Base-by-base conservation (phyloP, 2,888 invertebrate species). In the Nematopogon swammerdamellus region DNA sequence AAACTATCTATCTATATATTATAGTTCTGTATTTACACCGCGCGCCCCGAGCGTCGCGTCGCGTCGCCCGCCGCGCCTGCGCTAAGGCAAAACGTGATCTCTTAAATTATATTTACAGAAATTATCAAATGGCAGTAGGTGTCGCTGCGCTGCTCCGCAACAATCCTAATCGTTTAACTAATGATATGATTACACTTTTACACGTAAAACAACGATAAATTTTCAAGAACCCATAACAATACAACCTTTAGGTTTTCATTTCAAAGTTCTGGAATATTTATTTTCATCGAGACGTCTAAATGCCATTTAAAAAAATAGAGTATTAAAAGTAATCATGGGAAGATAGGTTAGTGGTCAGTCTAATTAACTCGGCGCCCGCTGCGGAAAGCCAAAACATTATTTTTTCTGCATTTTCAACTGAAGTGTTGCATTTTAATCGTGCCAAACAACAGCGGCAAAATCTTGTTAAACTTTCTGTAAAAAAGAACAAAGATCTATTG, bases 11-110 rank as follows among this genome's bases (percentile, higher is more conserved):
- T 68, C 63, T 63, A 65, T 67, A 70, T 70, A 72, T 71, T 70
- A 72, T 69, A 67, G 68, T 72, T 72, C 68, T 68, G 65, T 75
- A 75, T 76, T 70, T 75, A 77, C 74, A 76, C 59, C 70, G 63
- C n/a, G 65, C 63, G 61, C 67, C 59, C 64, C 4, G 17, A 11
- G 59, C 55, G 54, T 70, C 70, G 19, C 19, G 19, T 14, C 19
- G 45, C 45, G 18, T 20, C 14, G 20, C 3, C 71, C 71, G 63
- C 65, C 63, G 61, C 66, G 59, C 64, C 16, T 19, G 17, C 59
- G 55, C 55, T 70, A 70, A 72, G 70, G 70, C 72, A 69, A 63
- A 63, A n/a, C n/a, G n/a, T n/a, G n/a, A n/a, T n/a, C 58, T 62
- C 64, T 68, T 18, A 19, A 45, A 63, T 65, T 61, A 70, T 74